phyloP scores from a whole-genome alignment of 2,797 vertebrate species.

The Rhyacichthys aspro region DNA sequence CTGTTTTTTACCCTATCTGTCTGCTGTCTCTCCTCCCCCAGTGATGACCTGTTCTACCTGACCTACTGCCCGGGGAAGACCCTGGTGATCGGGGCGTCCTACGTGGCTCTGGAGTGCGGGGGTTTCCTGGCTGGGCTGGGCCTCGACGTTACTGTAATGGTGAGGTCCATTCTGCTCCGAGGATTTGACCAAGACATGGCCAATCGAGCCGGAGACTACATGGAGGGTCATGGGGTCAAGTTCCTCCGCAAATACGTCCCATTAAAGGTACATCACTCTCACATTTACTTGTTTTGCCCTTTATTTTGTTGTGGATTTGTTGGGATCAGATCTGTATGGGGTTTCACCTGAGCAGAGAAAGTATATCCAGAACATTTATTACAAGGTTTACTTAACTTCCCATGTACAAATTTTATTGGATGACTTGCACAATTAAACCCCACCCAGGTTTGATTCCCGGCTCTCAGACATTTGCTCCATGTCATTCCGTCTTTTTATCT shows the following conservation, averaged over 20 bases:
- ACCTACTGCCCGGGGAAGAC: conserved; percentile 94
- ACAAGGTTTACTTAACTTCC: too few relatives aligned
- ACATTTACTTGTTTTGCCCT: not conserved
- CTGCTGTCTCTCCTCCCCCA: conserved; percentile 44
- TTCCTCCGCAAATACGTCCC: conserved; percentile 91
- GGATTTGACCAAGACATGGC: conserved; percentile 98
- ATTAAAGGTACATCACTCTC: conserved; percentile 69
- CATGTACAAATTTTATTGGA: too few relatives aligned
- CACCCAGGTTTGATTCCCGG: too few relatives aligned
- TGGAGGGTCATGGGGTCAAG: conserved; percentile 90
- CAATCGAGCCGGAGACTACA: conserved; percentile 87
- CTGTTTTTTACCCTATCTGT: not conserved
- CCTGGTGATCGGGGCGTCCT: conserved; percentile 92
- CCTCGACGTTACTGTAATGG: conserved; percentile 93
- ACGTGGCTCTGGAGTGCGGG: conserved; percentile 93
- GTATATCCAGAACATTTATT: too few relatives aligned
- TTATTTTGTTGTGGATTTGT: not conserved
- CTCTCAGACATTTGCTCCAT: too few relatives aligned
- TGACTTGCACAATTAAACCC: too few relatives aligned
- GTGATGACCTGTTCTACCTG: conserved; percentile 95
- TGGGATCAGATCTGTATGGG: too few relatives aligned
- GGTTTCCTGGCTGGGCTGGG: conserved; percentile 93
- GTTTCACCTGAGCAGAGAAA: too few relatives aligned
- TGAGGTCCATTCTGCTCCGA: conserved; percentile 92
- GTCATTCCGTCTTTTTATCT: too few relatives aligned